These are phyloP conservation scores for Chiloscyllium punctatum DNA, from an alignment of 2,797 vertebrate genomes.

Conservation along the genomic window DNA sequence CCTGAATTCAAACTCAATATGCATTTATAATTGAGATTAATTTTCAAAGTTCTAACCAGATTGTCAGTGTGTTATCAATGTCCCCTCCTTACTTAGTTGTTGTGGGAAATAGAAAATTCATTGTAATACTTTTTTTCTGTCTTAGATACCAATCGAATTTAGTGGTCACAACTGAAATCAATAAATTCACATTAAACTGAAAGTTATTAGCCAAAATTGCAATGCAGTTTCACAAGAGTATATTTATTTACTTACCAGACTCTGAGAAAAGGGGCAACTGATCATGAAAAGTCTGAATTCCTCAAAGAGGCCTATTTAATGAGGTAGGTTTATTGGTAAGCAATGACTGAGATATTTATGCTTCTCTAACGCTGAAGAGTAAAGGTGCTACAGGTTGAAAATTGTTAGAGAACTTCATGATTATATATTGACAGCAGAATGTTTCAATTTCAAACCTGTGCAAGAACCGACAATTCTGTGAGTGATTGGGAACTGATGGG, in stretches of 20 bases:
- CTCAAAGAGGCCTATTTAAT: conserved; percentile 37
- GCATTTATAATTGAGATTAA: not conserved
- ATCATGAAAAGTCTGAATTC: conserved; percentile 38
- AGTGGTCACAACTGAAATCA: not conserved
- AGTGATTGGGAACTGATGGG: not conserved
- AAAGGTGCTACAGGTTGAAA: not conserved
- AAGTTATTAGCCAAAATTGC: not conserved
- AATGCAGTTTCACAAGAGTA: not conserved
- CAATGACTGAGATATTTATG: conserved; percentile 36
- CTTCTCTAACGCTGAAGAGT: not conserved
- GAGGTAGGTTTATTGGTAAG: not conserved
- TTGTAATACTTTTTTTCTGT: not conserved
- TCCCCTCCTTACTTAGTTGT: not conserved
- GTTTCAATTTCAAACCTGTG: not conserved
- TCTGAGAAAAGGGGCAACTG: conserved; percentile 33
- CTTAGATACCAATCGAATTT: not conserved
- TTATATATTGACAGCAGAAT: not conserved
- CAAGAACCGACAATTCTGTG: not conserved
- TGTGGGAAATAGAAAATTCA: not conserved
- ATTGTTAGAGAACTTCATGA: not conserved
- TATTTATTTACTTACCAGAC: conserved; percentile 10
- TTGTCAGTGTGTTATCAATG: not conserved
- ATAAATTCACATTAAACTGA: not conserved
- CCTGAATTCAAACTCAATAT: not conserved
- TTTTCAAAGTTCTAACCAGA: not conserved